Evolutionary conservation across 64 coral and sea anemone genomes (phyloP).

Genomic region (Pachyseris speciosa): DNA sequence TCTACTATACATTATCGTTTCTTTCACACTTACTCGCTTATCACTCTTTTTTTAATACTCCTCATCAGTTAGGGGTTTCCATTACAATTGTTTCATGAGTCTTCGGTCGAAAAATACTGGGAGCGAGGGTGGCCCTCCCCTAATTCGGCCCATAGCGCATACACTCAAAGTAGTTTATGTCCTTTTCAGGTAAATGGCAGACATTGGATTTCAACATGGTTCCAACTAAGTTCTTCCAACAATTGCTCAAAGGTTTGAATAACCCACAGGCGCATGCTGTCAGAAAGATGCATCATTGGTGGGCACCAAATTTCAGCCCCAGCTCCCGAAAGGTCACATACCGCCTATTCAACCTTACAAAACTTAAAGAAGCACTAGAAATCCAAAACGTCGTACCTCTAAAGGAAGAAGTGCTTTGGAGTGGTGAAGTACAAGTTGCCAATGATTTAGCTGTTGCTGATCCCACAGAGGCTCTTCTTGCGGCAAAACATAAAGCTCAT

Average conservation of each 20-base stretch:
- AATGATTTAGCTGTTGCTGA: background rate
- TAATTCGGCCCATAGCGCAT: background rate
- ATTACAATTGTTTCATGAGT: too few relatives aligned
- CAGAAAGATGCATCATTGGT: slow-evolving; percentile 17
- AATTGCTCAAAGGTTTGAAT: background rate
- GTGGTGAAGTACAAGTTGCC: slow-evolving; percentile 2
- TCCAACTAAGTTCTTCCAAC: slow-evolving; percentile 32
- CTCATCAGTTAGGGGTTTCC: too few relatives aligned
- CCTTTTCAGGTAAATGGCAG: slow-evolving; percentile 19
- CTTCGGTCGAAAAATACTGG: too few relatives aligned
- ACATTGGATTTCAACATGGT: slow-evolving; percentile 39
- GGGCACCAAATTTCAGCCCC: slow-evolving; percentile 10
- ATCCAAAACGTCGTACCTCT: background rate
- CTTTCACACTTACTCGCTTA: too few relatives aligned
- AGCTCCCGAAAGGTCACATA: slow-evolving; percentile 3
- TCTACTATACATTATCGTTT: too few relatives aligned
- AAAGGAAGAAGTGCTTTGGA: slow-evolving; percentile 3
- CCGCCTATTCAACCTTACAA: slow-evolving; percentile 12
- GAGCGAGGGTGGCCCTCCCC: too few relatives aligned
- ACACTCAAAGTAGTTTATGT: background rate
- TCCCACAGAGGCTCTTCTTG: slow-evolving; percentile 33
- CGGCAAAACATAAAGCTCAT: slow-evolving; percentile 15
- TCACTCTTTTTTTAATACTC: too few relatives aligned
- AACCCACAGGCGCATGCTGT: slow-evolving; percentile 27
- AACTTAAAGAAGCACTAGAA: background rate